Base-by-base conservation (phyloP, 2,113 vertebrate genomes). In the Verasper variegatus region DNA sequence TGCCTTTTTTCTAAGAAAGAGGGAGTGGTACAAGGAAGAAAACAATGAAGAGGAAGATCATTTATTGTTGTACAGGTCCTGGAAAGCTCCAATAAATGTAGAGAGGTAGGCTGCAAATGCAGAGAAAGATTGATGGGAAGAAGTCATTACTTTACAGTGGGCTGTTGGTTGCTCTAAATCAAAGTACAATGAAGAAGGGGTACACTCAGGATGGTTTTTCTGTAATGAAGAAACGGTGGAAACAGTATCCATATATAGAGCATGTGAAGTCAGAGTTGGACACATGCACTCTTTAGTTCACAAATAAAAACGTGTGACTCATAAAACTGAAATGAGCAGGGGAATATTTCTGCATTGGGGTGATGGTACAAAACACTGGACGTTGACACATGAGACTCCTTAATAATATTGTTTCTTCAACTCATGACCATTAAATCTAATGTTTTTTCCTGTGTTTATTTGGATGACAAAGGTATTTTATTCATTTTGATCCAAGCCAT, bases 111-210 rank as follows among this genome's bases (percentile, higher is more conserved):
- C 67, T 75, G 61, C 67, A 71, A 83, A 80, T 75, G 56, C 71
- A 69, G 76, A 76, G 23, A 37, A 79, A 84, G 74, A 88, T 81
- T 84, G 78, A 89, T 87, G 62, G 56, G n/a, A 58, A 27, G 65
- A 80, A 82, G 71, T 82, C 42, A 63, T 63, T 74, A 74, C 66
- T 66, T 57, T 69, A 67, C 62, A 67, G 56, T 23, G 15, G 68
- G 52, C 37, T 81, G 65, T 72, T 74, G 7, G n/a, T 47, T 76
- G 54, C 70, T 76, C 60, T 75, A 76, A 82, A 82, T 84, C 74
- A 80, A 68, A 77, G 35, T 12, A 49, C 27, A 63, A 45, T 37
- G 23, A 81, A 68, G 57, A 45, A 67, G 12, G 27, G 54, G 55
- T 62, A 24, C 27, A 27, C 47, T 52, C 24, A n/a, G 45, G 9